A percentile compares a stretch with the other conserved stretches of the same genome.
These are phyloP conservation scores for Nicator chloris DNA, from an alignment of 2,113 vertebrate species.

Conservation along the genomic window DNA sequence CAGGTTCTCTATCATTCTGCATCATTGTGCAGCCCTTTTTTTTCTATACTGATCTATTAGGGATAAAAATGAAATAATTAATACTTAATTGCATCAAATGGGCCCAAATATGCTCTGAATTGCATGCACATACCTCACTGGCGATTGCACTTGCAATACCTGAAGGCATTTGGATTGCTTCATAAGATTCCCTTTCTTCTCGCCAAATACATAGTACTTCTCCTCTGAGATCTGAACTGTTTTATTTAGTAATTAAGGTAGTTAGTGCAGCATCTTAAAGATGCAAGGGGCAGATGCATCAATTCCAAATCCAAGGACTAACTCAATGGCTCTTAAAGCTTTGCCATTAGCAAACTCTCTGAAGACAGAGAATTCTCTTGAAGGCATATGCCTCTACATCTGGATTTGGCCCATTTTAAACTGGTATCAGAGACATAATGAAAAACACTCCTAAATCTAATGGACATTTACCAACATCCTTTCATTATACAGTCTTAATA, in stretches of 20 bases:
- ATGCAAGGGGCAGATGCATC: constrained; percentile 31
- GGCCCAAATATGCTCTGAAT: neutral
- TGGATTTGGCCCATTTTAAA: constrained; percentile 15
- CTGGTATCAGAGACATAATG: neutral
- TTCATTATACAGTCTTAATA: neutral
- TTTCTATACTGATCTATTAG: neutral
- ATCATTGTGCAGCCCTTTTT: neutral
- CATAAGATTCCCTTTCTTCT: constrained; percentile 7
- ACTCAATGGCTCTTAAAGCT: neutral
- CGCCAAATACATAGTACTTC: neutral
- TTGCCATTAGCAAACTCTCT: neutral
- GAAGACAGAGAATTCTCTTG: neutral
- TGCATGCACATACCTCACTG: neutral
- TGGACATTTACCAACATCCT: neutral
- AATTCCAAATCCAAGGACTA: neutral
- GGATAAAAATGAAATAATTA: neutral
- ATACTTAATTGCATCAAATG: neutral
- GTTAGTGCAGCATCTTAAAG: constrained; percentile 43
- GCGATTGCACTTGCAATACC: neutral
- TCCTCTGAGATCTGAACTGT: constrained; percentile 17
- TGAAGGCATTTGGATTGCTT: constrained; percentile 29
- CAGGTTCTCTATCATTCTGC: neutral
- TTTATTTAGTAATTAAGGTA: constrained; percentile 56
- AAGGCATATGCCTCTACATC: neutral
- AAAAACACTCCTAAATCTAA: constrained; percentile 18